phyloP scores from a whole-genome alignment of 2,113 vertebrate genomes.

The Anoplopoma fimbria region DNA sequence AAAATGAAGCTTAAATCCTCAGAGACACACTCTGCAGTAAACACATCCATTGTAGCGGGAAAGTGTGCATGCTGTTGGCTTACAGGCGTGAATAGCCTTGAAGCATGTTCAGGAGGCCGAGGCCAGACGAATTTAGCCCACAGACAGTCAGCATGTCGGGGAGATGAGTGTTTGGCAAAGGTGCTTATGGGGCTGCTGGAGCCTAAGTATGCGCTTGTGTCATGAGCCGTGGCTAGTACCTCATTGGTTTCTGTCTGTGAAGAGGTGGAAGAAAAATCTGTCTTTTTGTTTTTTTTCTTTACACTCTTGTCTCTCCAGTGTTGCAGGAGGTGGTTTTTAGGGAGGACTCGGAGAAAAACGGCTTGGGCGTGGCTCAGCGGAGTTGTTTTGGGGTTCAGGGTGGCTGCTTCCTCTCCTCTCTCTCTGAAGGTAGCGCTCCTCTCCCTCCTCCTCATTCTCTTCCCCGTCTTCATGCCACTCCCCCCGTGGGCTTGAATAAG shows the following conservation, averaged over 20 bases:
- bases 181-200: slow-evolving; percentile 54
- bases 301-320: slow-evolving; percentile 80
- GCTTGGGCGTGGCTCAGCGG: slow-evolving; percentile 84
- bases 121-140: slow-evolving; percentile 34
- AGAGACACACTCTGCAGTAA: slow-evolving; percentile 9
- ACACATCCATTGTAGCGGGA: slow-evolving; percentile 22
- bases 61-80: slow-evolving; percentile 51
- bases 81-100: slow-evolving; percentile 44
- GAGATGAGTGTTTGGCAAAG: slow-evolving; percentile 64
- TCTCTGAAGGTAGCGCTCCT: slow-evolving; percentile 83
- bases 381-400: slow-evolving; percentile 89
- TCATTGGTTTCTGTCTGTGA: slow-evolving; percentile 63
- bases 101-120: slow-evolving; percentile 60
- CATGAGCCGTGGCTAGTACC: slow-evolving; percentile 65
- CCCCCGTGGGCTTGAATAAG: slow-evolving; percentile 27
- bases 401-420: slow-evolving; percentile 87
- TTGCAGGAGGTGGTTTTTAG: slow-evolving; percentile 88
- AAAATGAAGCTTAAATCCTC: slow-evolving; percentile 1
- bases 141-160: slow-evolving; percentile 60
- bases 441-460: neutral
- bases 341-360: slow-evolving; percentile 87
- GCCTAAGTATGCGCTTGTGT: slow-evolving; percentile 63
- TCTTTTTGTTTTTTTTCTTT: slow-evolving; percentile 52
- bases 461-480: neutral
- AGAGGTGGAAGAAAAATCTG: slow-evolving; percentile 65